These are phyloP conservation scores for Lasius fuliginosus DNA, from an alignment of 2,888 invertebrate genomes.

Conservation along the genomic window DNA sequence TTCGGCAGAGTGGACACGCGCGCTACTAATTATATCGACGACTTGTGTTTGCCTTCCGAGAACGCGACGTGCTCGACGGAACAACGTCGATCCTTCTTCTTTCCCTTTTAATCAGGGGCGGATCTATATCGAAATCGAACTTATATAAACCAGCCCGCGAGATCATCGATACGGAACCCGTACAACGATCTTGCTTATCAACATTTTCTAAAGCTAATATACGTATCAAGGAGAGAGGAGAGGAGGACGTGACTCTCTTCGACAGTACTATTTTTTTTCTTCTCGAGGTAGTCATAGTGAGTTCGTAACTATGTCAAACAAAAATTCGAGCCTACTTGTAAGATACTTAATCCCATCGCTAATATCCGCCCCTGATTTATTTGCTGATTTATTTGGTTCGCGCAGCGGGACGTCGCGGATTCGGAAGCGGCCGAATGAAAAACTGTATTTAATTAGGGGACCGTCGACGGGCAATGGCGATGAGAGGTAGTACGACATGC, in stretches of 20 bases:
- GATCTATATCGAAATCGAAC: not conserved
- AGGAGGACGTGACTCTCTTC: not conserved
- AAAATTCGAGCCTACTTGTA: too few species aligned
- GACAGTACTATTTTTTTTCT: not conserved
- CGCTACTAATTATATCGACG: conserved; percentile 84
- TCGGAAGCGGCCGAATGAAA: conserved; percentile 75
- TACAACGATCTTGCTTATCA: not conserved
- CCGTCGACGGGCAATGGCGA: conserved; percentile 53
- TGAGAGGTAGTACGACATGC: conserved; percentile 69
- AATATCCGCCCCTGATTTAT: conserved; percentile 68
- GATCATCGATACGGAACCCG: not conserved
- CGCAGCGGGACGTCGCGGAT: conserved; percentile 68
- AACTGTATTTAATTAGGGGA: conserved; percentile 84
- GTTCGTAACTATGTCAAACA: too few species aligned
- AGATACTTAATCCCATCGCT: too few species aligned
- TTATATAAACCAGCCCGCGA: not conserved
- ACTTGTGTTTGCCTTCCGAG: conserved; percentile 82
- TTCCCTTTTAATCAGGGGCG: conserved; percentile 42
- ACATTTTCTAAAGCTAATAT: not conserved
- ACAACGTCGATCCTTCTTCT: conserved; percentile 61
- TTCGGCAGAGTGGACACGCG: conserved; percentile 78
- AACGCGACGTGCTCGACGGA: conserved; percentile 79
- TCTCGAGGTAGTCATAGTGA: not conserved
- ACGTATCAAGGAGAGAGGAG: not conserved
- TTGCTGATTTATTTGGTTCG: conserved; percentile 59